Percentiles rank a stretch among this genome's conserved stretches.
Evolutionary conservation across 2,113 vertebrate genomes (phyloP).

Genomic region (Cnemophilus loriae): DNA sequence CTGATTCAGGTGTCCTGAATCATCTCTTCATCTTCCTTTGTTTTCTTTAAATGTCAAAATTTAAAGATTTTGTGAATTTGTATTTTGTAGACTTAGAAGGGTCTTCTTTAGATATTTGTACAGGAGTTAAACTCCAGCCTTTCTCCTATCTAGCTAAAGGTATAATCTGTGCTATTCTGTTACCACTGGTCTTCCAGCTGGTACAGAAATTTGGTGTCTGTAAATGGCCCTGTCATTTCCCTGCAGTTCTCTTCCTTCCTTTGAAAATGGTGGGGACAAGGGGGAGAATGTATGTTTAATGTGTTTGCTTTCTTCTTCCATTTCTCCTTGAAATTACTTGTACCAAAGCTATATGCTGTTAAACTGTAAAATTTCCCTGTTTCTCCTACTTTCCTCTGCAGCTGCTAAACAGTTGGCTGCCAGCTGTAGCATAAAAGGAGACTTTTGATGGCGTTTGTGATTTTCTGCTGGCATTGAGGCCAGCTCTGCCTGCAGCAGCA

Average conservation of each 20-base stretch:
- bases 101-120: not conserved
- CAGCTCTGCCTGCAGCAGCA: not conserved
- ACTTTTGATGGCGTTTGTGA: not conserved
- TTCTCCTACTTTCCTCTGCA: not conserved
- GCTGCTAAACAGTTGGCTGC: not conserved
- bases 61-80: not conserved
- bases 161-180: not conserved
- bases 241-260: not conserved
- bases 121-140: not conserved
- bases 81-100: not conserved
- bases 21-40: not conserved
- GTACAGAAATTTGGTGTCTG: not conserved
- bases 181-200: not conserved
- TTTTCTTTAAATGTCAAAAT: not conserved
- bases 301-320: not conserved
- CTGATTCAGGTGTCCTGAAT: not conserved
- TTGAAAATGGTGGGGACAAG: not conserved
- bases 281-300: not conserved
- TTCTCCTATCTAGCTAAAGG: not conserved
- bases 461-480: not conserved
- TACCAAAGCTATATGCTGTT: not conserved
- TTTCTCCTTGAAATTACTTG: not conserved
- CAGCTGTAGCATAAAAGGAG: conserved; percentile 3
- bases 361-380: not conserved
- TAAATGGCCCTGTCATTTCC: not conserved